Evolutionary conservation across 30 jellyfish, hydroid and myxozoan species (phyloP).

Genomic region (Hydractinia echinata): DNA sequence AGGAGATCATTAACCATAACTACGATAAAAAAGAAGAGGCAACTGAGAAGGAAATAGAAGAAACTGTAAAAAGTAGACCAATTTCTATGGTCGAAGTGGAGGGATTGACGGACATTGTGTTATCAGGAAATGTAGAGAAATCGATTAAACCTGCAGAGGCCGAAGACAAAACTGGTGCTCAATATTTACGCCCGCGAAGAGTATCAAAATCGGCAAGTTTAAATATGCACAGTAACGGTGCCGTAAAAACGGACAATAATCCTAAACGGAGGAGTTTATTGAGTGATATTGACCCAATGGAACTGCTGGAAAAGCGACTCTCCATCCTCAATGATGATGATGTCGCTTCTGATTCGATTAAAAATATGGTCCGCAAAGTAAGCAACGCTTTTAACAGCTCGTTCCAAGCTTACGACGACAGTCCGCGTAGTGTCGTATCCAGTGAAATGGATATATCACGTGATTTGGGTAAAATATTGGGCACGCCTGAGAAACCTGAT

Average conservation of each 20-base stretch:
- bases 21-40: conserved; percentile 2
- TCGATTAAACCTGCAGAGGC: no score
- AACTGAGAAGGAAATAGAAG: background rate
- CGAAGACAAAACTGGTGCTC: no score
- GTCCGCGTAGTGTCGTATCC: conserved; percentile 26
- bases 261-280: background rate
- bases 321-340: conserved; percentile 79
- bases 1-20: conserved; percentile 16
- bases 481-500: conserved; percentile 6
- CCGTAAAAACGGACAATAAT: background rate
- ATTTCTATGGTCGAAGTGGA: no score
- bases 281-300: conserved; percentile 46
- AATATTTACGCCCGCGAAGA: no score
- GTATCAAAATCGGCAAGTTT: conserved; percentile 1
- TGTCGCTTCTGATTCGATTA: conserved; percentile 49
- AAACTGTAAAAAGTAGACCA: no score
- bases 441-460: conserved; percentile 23
- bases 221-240: background rate
- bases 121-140: no score
- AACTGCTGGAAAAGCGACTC: conserved; percentile 59
- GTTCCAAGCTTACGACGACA: conserved; percentile 26
- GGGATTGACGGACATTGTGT: no score
- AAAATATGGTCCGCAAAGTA: conserved; percentile 76
- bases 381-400: conserved; percentile 78
- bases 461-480: conserved; percentile 17